Percentiles rank a stretch among this genome's conserved stretches.
Evolutionary conservation across 2,113 vertebrate species (phyloP).

Genomic region (Tupaia chinensis): DNA sequence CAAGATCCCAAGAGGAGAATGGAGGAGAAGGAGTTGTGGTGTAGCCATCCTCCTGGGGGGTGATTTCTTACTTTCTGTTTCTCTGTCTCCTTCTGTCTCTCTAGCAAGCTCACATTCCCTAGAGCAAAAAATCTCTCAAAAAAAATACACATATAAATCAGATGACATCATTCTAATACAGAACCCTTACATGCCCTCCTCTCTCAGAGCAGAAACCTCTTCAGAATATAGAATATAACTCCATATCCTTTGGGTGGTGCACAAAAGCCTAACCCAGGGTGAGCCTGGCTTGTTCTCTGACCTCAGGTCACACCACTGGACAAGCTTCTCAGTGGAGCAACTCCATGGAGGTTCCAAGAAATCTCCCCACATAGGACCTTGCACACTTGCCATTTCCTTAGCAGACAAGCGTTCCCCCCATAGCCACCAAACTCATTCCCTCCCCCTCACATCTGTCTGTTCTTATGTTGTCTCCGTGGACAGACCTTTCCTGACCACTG

Average conservation of each 20-base stretch:
- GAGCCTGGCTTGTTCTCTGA: neutral
- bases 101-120: too few relatives aligned
- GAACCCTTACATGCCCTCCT: neutral
- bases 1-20: too few relatives aligned
- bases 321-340: too few relatives aligned
- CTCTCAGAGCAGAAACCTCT: neutral
- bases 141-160: neutral
- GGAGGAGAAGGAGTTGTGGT: too few relatives aligned
- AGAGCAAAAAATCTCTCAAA: too few relatives aligned
- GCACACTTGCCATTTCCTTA: neutral
- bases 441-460: neutral
- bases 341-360: neutral
- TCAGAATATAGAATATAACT: neutral
- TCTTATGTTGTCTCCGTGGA: neutral
- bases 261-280: neutral
- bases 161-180: neutral
- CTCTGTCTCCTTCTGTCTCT: too few relatives aligned
- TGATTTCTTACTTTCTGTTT: too few relatives aligned
- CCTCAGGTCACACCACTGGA: neutral
- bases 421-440: rapidly evolving
- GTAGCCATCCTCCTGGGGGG: too few relatives aligned
- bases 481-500: neutral
- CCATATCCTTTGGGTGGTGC: neutral
- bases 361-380: neutral
- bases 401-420: too few relatives aligned